Base-by-base conservation (phyloP, 2,888 invertebrate species). In the Melipona bicolor region DNA sequence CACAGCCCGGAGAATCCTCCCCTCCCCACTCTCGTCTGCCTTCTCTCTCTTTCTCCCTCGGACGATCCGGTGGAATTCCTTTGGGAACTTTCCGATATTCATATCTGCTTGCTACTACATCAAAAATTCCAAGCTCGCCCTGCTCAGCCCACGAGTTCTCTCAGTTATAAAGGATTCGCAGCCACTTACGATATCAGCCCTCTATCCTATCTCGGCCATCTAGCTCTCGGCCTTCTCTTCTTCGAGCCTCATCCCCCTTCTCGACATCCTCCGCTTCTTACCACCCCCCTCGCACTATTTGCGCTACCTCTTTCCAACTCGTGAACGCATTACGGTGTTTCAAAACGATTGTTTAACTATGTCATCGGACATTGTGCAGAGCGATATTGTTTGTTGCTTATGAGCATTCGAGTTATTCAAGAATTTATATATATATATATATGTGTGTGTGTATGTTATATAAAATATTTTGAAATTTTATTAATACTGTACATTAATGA, bases 81-180 rank as follows among this genome's bases (percentile, higher is more conserved):
- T 93, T 92, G 92, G 93, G 91, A 93, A 94, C 92, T 94, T 94
- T 93, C 92, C 93, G 93, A 93, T 94, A 93, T 94, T 93, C 93
- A 94, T 94, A 94, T 93, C 92, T 91, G 91, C 91, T 90, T 88
- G 91, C 92, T 92, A 92, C 92, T 93, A 92, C 93, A 94, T 94
- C 92, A 93, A 93, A 94, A 94, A 94, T 93, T 93, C 93, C 93
- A 92, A 91, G 88, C 94, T 92, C 91, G 92, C 92, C 92, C 87
- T 79, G 78, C 70, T 80, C 88, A 70, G 68, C 77, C 84, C 80
- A 76, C 88, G 87, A 90, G 89, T 92, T 90, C 90, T 89, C 91
- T 89, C 87, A 90, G 92, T 91, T 92, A 93, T 93, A 94, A 93
- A 93, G 93, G 92, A 93, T 94, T 94, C 92, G 91, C 92, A 92